Evolutionary conservation across 2,888 invertebrate species (phyloP), one percentile per base, ranked within the genome.

Genomic region (Conops quadrifasciatus): DNA sequence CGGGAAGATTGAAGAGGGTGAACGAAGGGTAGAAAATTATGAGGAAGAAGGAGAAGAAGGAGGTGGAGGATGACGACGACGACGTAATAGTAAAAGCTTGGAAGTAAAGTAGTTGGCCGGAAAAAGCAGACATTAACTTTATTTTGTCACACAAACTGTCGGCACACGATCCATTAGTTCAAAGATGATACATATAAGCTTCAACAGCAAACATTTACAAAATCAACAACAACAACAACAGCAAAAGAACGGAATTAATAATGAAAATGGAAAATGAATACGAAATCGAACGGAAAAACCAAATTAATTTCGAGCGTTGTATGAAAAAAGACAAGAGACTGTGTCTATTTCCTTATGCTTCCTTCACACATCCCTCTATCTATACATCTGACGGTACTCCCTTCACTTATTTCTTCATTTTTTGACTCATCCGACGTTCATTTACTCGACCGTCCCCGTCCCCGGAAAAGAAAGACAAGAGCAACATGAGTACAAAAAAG

Each of bases 221-320:
- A 21, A 62, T 21, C 43, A 63, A 63, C 49, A 66, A 45, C 19
- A 66, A 16, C 62, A 43, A 66, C 51, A 36, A 66, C 21, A 66
- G 30, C 49, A 15, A 47, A 19, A 43, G 11, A 53, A n/a, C 73
- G 74, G 74, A 78, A 77, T 76, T 77, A 78, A 72, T 73, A 75
- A 69, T 68, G 19, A 65, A 59, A 59, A 51, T 60, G 66, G 47
- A 24, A 64, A 59, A 13, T 58, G 51, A 53, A 26, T 15, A 45
- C 21, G 56, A 63, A 63, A 24, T 47, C 26, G 24, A 63, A 26
- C 47, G 26, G 63, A 47, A 26, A 43, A 47, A 63, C 21, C 63
- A 63, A 63, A 62, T 62, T 62, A 62, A 62, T 62, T 62, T 62
- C 45, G 45, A 62, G 45, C 43, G 62, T 62, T 36, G 19, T 36